These are phyloP conservation scores for Ectobius pallidus DNA, from an alignment of 2,888 invertebrate species.

Conservation along the genomic window DNA sequence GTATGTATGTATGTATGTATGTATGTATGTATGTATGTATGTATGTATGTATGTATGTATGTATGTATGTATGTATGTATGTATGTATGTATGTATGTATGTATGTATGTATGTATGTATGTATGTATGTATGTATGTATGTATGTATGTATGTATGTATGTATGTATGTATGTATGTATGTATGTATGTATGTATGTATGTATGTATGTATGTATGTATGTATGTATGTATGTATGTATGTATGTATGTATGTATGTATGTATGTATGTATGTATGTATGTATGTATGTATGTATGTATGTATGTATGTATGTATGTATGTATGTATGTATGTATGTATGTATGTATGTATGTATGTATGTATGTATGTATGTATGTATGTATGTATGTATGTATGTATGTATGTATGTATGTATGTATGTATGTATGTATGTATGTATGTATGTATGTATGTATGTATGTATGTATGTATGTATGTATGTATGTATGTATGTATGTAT, in stretches of 20 bases:
- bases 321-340: constrained; percentile 10
- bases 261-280: constrained; percentile 10
- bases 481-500: too few relatives aligned
- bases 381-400: too few relatives aligned
- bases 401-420: too few relatives aligned
- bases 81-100: neutral
- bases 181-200: neutral
- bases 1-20: neutral
- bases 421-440: too few relatives aligned
- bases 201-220: neutral
- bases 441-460: too few relatives aligned
- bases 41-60: neutral
- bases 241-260: constrained; percentile 8
- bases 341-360: constrained; percentile 12
- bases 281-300: constrained; percentile 16
- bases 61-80: too few relatives aligned
- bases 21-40: neutral
- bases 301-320: constrained; percentile 10
- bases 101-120: neutral
- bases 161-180: constrained; percentile 14
- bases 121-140: neutral
- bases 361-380: neutral
- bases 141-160: neutral
- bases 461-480: too few relatives aligned
- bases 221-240: neutral